phyloP scores from a whole-genome alignment of 2,888 invertebrate genomes.

The Adela reaumurella region DNA sequence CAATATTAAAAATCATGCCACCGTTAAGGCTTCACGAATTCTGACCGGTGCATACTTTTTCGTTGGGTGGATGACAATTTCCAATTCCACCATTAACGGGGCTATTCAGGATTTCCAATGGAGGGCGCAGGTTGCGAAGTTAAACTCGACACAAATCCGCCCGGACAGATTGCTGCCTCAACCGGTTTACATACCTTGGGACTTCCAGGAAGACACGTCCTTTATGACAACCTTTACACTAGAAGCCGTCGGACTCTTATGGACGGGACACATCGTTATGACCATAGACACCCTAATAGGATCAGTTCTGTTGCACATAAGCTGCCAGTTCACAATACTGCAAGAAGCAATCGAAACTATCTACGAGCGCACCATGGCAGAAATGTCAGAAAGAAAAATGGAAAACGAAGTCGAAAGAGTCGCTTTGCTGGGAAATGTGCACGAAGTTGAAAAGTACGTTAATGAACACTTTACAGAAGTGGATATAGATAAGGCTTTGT shows the following conservation, averaged over 20 bases:
- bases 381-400: constrained; percentile 18
- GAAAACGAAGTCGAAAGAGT: constrained; percentile 9
- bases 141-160: constrained; percentile 23
- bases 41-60: constrained; percentile 34
- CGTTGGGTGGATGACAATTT: constrained; percentile 45
- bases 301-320: constrained; percentile 42
- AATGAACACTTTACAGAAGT: constrained; percentile 20
- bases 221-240: constrained; percentile 35
- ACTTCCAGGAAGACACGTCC: constrained; percentile 29
- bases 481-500: constrained; percentile 30
- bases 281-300: constrained; percentile 44
- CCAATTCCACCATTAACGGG: constrained; percentile 36
- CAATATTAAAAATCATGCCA: constrained; percentile 22
- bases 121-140: constrained; percentile 25
- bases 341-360: constrained; percentile 35
- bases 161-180: constrained; percentile 37
- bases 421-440: constrained; percentile 10
- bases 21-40: constrained; percentile 28
- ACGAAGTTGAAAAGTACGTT: constrained; percentile 23
- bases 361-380: constrained; percentile 31
- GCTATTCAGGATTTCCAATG: constrained; percentile 35
- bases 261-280: constrained; percentile 50
- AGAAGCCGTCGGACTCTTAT: constrained; percentile 37
- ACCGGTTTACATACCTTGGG: constrained; percentile 48
- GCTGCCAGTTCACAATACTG: constrained; percentile 34